Base-by-base conservation (phyloP, 1,140 invertebrate species). In the Alviniconcha marisindica region DNA sequence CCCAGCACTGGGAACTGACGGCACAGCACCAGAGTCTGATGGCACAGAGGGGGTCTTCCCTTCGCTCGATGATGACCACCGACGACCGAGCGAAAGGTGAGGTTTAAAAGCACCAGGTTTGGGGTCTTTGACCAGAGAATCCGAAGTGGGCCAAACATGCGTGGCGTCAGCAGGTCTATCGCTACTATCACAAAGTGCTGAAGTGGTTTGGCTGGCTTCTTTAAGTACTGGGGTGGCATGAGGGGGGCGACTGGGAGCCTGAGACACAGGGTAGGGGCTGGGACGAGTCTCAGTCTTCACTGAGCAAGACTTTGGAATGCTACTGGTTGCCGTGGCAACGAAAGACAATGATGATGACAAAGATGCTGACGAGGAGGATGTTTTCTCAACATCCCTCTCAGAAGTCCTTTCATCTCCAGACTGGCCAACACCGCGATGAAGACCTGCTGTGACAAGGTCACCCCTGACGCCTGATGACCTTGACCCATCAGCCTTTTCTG, bases 271-370 rank as follows among this genome's bases (percentile, higher is more conserved):
- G 28, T 4, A 63, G 21, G 60, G 60, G 28, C 10, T 14, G 60
- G 60, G 7, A 63, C 7, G 24, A 63, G 28, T 63, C 28, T 63
- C 60, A 14, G 60, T 31, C 21, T 31, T 63, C 28, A n/a, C 24
- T n/a, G 33, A 28, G 42, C 1, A n/a, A 76, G 73, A 28, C n/a
- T 7, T 24, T 54, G 73, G 73, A 76, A 76, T 76, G 73, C 73
- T 76, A 12, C 44, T 76, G 69, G 69, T 24, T 71, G 69, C 69
- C 33, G 7, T 71, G 69, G 33, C 15, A 71, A 42, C 24, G 36
- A 71, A 71, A 71, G 69, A 71, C 36, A 15, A 71, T 40, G 69
- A 71, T 28, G n/a, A 60, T 24, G 56, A 60, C 5, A 24, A 60
- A 40, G 69, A 48, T 18, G 5, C 7, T 18, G 44, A 48, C 18